Conservation (phyloP, 2,888 invertebrate genomes). For the Asteroscopus sphinx region DNA sequence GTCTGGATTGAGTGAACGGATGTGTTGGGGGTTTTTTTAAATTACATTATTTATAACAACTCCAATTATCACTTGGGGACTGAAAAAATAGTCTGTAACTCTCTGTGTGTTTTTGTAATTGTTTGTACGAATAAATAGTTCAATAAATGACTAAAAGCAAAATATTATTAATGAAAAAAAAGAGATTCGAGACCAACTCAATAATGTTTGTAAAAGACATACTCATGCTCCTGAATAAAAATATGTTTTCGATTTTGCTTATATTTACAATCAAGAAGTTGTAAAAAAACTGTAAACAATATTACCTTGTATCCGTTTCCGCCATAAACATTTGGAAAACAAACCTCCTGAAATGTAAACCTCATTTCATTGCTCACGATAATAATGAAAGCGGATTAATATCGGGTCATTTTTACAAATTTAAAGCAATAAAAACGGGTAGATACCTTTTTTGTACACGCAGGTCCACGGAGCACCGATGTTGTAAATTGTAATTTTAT, state of each 20-base stretch:
- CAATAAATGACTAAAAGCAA: no score
- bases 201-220: neutral
- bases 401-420: conserved; percentile 61
- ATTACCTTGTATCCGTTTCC: conserved; percentile 19
- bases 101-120: no score
- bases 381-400: conserved; percentile 51
- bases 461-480: conserved; percentile 56
- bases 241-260: conserved; percentile 7
- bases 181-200: neutral
- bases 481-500: conserved; percentile 71
- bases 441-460: conserved; percentile 71
- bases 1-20: no score
- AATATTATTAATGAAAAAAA: no score
- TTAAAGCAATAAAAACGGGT: conserved; percentile 73
- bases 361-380: conserved; percentile 43
- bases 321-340: conserved; percentile 31
- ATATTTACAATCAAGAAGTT: conserved; percentile 8
- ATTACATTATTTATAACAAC: no score
- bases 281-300: conserved; percentile 25
- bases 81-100: no score
- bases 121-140: no score
- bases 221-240: neutral
- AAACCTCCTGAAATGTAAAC: conserved; percentile 28
- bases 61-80: no score
- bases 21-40: no score